Evolutionary conservation across 2,797 vertebrate genomes (phyloP).

Genomic region (Periparus ater): DNA sequence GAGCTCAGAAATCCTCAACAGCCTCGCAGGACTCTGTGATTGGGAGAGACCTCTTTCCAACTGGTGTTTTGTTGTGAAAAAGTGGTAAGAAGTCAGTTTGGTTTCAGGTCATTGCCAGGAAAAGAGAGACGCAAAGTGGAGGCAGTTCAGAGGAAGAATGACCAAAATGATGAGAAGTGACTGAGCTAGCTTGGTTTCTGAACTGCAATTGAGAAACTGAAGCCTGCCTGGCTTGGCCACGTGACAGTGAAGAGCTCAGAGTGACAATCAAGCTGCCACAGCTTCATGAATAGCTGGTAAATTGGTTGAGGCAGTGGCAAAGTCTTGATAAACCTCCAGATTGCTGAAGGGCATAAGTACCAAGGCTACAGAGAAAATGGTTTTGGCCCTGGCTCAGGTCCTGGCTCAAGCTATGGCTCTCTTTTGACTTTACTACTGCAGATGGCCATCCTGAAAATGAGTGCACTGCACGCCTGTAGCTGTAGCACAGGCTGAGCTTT

Average conservation of each 20-base stretch:
- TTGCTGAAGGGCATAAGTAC: not conserved
- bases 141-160: not conserved
- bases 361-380: not conserved
- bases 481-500: not conserved
- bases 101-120: slow-evolving; percentile 10
- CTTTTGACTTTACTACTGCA: not conserved
- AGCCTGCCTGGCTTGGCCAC: not conserved
- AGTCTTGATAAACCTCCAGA: slow-evolving; percentile 10
- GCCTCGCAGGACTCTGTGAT: not conserved
- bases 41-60: not conserved
- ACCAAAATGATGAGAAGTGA: slow-evolving; percentile 2
- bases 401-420: not conserved
- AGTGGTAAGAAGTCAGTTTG: not conserved
- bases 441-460: not conserved
- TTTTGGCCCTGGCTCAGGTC: not conserved
- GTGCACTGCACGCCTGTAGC: not conserved
- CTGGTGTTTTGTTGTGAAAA: not conserved
- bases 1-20: not conserved
- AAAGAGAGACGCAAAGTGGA: not conserved
- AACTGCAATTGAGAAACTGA: slow-evolving; percentile 2
- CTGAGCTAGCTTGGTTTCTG: slow-evolving; percentile 17
- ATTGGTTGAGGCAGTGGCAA: not conserved
- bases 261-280: not conserved
- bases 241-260: not conserved
- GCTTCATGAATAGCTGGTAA: slow-evolving; percentile 3